phyloP scores from a whole-genome alignment of 2,888 invertebrate species.

The Nasonovia ribisnigri region DNA sequence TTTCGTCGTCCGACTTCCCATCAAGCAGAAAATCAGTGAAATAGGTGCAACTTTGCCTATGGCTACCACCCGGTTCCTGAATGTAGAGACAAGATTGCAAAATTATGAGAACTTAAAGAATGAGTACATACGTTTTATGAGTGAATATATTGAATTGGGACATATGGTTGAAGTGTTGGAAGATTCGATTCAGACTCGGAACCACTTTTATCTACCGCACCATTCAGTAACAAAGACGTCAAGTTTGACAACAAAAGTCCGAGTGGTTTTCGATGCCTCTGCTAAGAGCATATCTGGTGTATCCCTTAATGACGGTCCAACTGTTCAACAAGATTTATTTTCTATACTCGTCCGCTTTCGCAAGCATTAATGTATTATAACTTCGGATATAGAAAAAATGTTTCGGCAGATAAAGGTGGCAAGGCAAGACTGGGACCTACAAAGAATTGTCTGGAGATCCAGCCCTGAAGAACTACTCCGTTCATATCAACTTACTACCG shows the following conservation, averaged over 20 bases:
- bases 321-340: conserved; percentile 31
- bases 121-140: conserved; percentile 20
- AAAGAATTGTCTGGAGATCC: conserved; percentile 19
- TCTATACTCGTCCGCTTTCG: background rate
- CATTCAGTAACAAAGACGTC: conserved; percentile 68
- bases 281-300: background rate
- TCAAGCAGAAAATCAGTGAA: too few species aligned
- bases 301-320: conserved; percentile 42
- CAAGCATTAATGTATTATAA: background rate
- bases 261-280: too few species aligned
- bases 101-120: too few species aligned
- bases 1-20: too few species aligned
- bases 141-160: conserved; percentile 22
- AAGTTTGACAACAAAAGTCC: too few species aligned
- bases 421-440: background rate
- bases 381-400: conserved; percentile 45
- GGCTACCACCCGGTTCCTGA: too few species aligned
- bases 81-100: too few species aligned
- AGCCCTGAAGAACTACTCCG: conserved; percentile 44
- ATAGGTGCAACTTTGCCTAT: too few species aligned
- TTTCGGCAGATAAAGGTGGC: conserved; percentile 11
- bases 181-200: background rate
- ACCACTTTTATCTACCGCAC: background rate
- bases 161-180: conserved; percentile 21
- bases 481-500: too few species aligned